Conservation (phyloP, 2,797 vertebrate species). For the Coregonus suidteri region DNA sequence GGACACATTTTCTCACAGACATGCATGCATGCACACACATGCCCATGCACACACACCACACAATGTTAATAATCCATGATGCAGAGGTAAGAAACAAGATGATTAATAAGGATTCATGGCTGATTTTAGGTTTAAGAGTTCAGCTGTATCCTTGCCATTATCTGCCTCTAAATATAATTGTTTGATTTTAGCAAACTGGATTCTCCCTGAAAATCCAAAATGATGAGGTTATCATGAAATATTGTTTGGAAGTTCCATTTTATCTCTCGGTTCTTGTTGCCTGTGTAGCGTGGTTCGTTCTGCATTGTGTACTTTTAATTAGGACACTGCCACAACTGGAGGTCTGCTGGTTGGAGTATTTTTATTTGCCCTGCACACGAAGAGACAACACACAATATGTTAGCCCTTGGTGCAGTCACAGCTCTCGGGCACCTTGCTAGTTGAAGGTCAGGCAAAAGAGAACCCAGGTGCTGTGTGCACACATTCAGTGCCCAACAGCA, state of each 20-base stretch:
- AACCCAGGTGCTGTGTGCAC: too few species aligned
- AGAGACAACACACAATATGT: too few species aligned
- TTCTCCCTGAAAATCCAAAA: constrained; percentile 13
- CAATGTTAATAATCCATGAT: constrained; percentile 58
- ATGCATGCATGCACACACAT: too few species aligned
- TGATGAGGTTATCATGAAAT: neutral
- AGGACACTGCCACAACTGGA: too few species aligned
- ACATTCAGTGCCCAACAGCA: too few species aligned
- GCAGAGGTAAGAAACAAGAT: constrained; percentile 59
- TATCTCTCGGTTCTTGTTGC: constrained; percentile 35
- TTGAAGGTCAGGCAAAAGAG: too few species aligned
- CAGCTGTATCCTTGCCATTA: constrained; percentile 6
- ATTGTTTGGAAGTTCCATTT: constrained; percentile 21
- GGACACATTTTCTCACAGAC: constrained; percentile 20
- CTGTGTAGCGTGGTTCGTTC: neutral
- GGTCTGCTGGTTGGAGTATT: too few species aligned
- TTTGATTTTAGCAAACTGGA: neutral
- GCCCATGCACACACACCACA: constrained; percentile 12
- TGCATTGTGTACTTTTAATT: too few species aligned
- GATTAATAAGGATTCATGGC: constrained; percentile 63
- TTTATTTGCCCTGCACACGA: too few species aligned
- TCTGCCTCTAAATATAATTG: neutral
- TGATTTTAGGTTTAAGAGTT: constrained; percentile 49
- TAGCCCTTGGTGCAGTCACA: too few species aligned
- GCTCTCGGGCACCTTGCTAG: too few species aligned